Percentiles rank a stretch among this genome's conserved stretches.
Conservation (phyloP, 2,797 vertebrate genomes). For the Melanogrammus aeglefinus region DNA sequence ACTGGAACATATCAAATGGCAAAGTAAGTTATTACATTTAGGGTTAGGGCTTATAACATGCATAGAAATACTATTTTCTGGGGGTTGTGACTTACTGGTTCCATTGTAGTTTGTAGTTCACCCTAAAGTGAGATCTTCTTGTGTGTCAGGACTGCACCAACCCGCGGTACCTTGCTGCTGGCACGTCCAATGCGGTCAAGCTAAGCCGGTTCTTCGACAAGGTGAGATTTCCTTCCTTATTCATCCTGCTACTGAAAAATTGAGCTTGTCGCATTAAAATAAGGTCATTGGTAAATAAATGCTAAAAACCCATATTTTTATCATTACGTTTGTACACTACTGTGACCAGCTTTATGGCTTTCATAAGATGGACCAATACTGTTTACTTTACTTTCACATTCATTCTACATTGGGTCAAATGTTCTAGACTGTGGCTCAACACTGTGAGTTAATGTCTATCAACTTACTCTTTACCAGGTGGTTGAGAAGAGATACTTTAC, state of each 20-base stretch:
- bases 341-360: background rate
- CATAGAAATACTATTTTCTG: background rate
- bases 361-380: background rate
- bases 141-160: conserved; percentile 90
- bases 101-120: conserved; percentile 10
- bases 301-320: background rate
- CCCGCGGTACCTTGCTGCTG: conserved; percentile 90
- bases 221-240: conserved; percentile 65
- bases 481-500: conserved; percentile 95
- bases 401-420: background rate
- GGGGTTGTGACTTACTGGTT: background rate
- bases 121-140: conserved; percentile 17
- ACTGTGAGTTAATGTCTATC: background rate
- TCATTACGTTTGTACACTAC: no score
- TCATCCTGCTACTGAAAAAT: no score
- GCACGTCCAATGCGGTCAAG: conserved; percentile 97
- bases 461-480: conserved; percentile 71
- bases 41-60: background rate
- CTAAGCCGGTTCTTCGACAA: conserved; percentile 98
- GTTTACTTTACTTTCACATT: background rate
- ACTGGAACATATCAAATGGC: background rate
- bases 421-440: background rate
- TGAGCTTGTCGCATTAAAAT: background rate
- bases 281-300: background rate
- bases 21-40: background rate